phyloP scores from a whole-genome alignment of 2,113 vertebrate species.

The Tympanuchus pallidicinctus region DNA sequence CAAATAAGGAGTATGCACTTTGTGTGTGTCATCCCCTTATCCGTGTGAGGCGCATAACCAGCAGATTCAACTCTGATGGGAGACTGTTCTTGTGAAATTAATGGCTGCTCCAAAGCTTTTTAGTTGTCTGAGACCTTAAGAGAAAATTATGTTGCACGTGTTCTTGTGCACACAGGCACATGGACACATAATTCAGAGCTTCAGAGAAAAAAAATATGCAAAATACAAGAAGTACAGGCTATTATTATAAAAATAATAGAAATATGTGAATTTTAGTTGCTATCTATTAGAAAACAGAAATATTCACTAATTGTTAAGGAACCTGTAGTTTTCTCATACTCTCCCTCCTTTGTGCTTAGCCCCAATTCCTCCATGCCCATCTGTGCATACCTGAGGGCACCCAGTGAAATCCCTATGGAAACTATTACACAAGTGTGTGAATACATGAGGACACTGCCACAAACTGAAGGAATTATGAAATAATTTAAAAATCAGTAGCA shows the following conservation, averaged over 20 bases:
- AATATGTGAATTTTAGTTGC: neutral
- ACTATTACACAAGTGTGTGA: neutral
- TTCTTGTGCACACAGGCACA: neutral
- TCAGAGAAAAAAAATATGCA: neutral
- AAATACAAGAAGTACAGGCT: neutral
- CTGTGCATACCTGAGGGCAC: neutral
- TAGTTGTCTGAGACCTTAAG: neutral
- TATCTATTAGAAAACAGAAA: neutral
- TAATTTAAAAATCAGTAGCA: neutral
- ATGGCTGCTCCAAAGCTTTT: neutral
- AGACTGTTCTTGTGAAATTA: neutral
- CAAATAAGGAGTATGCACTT: neutral
- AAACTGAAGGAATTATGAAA: neutral
- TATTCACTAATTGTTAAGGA: neutral
- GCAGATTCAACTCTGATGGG: neutral
- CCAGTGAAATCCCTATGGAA: neutral
- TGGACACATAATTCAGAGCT: neutral
- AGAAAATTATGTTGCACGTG: neutral
- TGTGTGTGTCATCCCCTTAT: neutral
- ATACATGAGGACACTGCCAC: neutral
- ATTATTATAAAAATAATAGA: neutral
- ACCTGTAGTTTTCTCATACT: neutral
- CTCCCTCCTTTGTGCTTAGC: neutral
- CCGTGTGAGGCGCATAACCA: neutral
- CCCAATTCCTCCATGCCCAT: fast-evolving